Base-by-base conservation (phyloP, 2,113 vertebrate genomes). In the Octodon degus region DNA sequence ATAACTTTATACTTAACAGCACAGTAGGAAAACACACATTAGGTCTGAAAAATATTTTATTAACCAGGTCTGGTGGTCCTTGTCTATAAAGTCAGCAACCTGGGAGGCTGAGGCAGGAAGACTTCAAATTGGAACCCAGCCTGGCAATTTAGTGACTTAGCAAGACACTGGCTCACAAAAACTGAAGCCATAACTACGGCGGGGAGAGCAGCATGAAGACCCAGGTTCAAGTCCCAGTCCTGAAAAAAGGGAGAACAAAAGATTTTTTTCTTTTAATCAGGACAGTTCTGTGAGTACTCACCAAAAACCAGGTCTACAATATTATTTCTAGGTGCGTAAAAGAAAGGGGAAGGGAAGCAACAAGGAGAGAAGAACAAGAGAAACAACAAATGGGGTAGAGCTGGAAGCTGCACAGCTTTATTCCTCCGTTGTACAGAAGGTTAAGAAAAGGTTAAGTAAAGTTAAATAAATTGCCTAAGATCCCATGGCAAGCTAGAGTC, bases 371-470 rank as follows among this genome's bases (percentile, higher is more conserved):
- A 53, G 27, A 30, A 10, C 9, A 50, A 50, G 12, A 72, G 53
- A 74, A 34, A 89, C 53, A 53, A 2, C 40, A 30, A 74, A 22
- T 1, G 19, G 58, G 14, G 50, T 16, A 83, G 19, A 47, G 37
- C 47, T 2, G 80, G 32, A 77, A 53, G 32, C 47, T 93, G 47
- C 43, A 43, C 89, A 92, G 43, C 55, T 77, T 60, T 77, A 53
- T 74, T 40, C 34, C 27, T 93, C 32, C 40, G 70, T 74, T 50
- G 79, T 65, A 74, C 2, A 90, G 80, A 90, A 92, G 76, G 43
- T 77, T 91, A 89, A 68, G 60, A 77, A 90, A 95, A 96, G 82
- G 79, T 91, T 74, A 96, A 92, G 79, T 47, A 67, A 96, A 95
- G 93, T 79, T 68, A 92, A 92, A 90, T 53, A 93, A 91, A 58